A percentile compares a stretch with the other conserved stretches of the same genome.
These are phyloP conservation scores for Lumbricus terrestris DNA, from an alignment of 2,888 invertebrate genomes.

Conservation along the genomic window DNA sequence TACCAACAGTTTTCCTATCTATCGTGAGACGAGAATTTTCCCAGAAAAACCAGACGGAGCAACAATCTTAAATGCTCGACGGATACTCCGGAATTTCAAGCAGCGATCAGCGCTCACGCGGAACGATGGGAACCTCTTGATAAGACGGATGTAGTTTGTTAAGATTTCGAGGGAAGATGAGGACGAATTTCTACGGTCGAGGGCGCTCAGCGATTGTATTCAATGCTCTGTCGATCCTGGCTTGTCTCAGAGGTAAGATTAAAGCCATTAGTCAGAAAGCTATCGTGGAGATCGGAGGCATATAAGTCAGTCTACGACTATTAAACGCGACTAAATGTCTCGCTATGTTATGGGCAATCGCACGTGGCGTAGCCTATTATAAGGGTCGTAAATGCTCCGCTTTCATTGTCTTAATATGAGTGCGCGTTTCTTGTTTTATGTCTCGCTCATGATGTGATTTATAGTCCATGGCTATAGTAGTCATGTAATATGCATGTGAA, in stretches of 20 bases:
- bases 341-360: neutral
- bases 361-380: neutral
- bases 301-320: neutral
- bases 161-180: conserved; percentile 3
- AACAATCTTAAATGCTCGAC: neutral
- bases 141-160: neutral
- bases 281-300: neutral
- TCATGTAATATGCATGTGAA: neutral
- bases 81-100: neutral
- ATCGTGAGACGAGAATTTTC: neutral
- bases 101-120: neutral
- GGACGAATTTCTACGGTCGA: neutral
- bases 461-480: neutral
- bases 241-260: conserved; percentile 3
- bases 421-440: neutral
- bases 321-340: neutral
- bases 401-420: neutral
- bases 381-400: neutral
- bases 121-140: neutral
- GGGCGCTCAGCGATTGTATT: neutral
- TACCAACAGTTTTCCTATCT: neutral
- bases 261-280: neutral
- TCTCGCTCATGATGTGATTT: neutral
- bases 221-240: neutral
- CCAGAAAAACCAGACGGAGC: neutral